These are phyloP conservation scores for Drosophila fungiperda DNA, from an alignment of 2,888 invertebrate genomes.

Conservation along the genomic window DNA sequence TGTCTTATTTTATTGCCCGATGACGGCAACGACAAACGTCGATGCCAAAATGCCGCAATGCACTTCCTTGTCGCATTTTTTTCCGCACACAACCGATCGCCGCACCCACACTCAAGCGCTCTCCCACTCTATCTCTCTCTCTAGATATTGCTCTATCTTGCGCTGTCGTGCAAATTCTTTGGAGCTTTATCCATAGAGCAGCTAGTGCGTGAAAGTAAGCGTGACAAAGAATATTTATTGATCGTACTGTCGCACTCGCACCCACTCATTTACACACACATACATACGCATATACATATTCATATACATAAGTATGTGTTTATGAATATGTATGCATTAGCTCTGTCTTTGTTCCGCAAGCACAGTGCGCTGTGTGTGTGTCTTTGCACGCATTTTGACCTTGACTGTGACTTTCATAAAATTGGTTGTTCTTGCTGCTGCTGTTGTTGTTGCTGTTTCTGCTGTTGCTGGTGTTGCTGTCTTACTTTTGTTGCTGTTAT, in stretches of 20 bases:
- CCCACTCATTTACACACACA: constrained; percentile 24
- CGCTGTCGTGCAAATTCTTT: constrained; percentile 42
- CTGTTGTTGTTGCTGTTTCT: constrained; percentile 22
- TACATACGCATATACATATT: constrained; percentile 2
- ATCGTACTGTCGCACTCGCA: constrained; percentile 41
- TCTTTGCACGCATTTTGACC: constrained; percentile 79
- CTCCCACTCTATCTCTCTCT: neutral
- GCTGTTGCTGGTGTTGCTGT: constrained; percentile 26
- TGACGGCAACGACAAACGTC: constrained; percentile 29
- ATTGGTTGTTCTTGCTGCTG: constrained; percentile 59
- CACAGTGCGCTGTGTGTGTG: constrained; percentile 18
- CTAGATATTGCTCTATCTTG: constrained; percentile 4
- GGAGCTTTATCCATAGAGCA: constrained; percentile 45
- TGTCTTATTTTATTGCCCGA: constrained; percentile 21
- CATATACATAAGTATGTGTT: neutral
- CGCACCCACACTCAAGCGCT: constrained; percentile 43
- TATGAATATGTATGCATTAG: constrained; percentile 19
- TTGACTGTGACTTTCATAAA: constrained; percentile 83
- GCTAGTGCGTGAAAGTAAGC: constrained; percentile 60
- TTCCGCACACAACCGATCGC: constrained; percentile 33
- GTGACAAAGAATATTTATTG: constrained; percentile 39
- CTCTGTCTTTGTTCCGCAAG: constrained; percentile 26
- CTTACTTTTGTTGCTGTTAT: constrained; percentile 22
- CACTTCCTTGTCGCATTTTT: constrained; percentile 51
- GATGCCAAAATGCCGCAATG: constrained; percentile 42